phyloP scores from a whole-genome alignment of 2,113 vertebrate species.

The Chaetura pelagica region DNA sequence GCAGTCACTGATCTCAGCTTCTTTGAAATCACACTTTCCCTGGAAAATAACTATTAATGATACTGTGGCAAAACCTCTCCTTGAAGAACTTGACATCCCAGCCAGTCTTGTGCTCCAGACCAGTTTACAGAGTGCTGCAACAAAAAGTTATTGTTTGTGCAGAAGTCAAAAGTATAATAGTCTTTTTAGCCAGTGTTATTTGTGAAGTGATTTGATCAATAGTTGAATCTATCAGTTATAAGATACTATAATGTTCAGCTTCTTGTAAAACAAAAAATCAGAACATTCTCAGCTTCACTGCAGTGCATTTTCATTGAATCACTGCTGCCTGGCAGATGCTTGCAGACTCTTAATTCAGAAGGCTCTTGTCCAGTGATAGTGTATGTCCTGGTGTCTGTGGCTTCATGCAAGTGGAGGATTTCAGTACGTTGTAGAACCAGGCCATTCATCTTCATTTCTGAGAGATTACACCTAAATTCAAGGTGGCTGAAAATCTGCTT shows the following conservation, averaged over 20 bases:
- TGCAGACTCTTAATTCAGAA: background rate
- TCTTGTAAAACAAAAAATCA: too few relatives aligned
- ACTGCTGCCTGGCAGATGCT: background rate
- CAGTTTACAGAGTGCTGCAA: background rate
- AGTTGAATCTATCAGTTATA: background rate
- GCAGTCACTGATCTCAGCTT: background rate
- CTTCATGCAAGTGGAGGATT: background rate
- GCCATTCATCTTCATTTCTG: background rate
- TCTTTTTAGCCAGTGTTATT: background rate
- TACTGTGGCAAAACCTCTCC: background rate
- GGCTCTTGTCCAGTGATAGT: background rate
- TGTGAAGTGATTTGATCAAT: background rate
- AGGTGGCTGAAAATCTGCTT: background rate
- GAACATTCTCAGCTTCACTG: background rate
- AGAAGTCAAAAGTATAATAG: background rate
- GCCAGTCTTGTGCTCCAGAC: background rate
- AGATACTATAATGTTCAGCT: too few relatives aligned
- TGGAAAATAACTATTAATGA: background rate
- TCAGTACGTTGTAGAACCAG: background rate
- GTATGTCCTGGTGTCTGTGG: background rate
- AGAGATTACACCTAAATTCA: rapidly evolving
- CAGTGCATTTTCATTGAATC: background rate
- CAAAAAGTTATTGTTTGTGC: background rate
- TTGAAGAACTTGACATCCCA: background rate
- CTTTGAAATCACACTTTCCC: background rate